Base-by-base conservation (phyloP, 2,797 vertebrate genomes). In the Enteromius radiatus region DNA sequence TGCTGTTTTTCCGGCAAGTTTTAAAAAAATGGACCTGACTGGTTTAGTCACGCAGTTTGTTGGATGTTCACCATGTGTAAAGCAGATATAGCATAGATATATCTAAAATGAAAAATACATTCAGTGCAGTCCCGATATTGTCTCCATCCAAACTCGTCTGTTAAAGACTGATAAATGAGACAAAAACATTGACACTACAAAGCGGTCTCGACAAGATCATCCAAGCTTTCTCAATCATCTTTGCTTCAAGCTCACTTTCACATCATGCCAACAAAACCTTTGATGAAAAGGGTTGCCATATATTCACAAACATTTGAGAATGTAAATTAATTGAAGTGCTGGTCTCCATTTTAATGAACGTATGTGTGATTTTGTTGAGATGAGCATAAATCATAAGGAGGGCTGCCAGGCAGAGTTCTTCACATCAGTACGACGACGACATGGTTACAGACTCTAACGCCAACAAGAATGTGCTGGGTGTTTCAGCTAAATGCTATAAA, bases 81-180 rank as follows among this genome's bases (percentile, higher is more conserved):
- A 63, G 41, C 26, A 52, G 56, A 69, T 56, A 75, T 54, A 79
- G 21, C 38, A 49, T 10, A 78, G 59, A 80, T 10, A 43, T 59
- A 61, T 81, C 6, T 65, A 74, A 80, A 67, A 52, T 38, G 61
- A 69, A n/a, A 88, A 67, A 79, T 87, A 87, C 84, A 84, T 84
- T 84, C 77, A 78, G 52, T 79, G 65, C 74, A 81, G 59, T 81
- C 33, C 52, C 49, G 9, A 56, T 61, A 33, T 26, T 10, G 17
- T 43, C 8, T 43, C 59, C 63, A 33, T 76, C 36, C 47, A 38
- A 64, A 56, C 67, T 45, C 12, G 8, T 52, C 36, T 41, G n/a
- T 76, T 21, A 77, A 65, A 12, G 64, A 63, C 23, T 15, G n/a
- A 43, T 28, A 61, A 43, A 80, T 26, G 38, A 74, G 3, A 31